These are phyloP conservation scores for Myiagra hebetior DNA, from an alignment of 2,113 vertebrate species.

Conservation along the genomic window DNA sequence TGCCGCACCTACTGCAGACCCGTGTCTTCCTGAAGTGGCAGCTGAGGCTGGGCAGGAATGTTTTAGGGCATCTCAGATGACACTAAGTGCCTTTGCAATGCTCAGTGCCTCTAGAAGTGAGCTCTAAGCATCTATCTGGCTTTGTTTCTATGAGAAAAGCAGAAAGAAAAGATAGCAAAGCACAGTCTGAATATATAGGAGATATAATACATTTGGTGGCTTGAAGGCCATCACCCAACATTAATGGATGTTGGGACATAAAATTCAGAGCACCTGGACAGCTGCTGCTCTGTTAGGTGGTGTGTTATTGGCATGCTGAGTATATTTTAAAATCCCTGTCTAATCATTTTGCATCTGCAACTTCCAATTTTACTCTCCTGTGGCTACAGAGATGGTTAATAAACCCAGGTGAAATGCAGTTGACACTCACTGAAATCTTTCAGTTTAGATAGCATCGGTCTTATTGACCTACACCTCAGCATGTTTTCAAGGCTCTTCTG, in stretches of 20 bases:
- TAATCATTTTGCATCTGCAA: not conserved
- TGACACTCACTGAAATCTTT: not conserved
- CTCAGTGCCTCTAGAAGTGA: not conserved
- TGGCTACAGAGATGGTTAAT: not conserved
- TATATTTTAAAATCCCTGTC: not conserved
- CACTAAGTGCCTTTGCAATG: not conserved
- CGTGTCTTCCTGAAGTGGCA: constrained; percentile 34
- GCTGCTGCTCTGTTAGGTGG: not conserved
- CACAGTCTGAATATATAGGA: not conserved
- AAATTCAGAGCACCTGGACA: not conserved
- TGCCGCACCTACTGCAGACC: not conserved
- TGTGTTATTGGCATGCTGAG: not conserved
- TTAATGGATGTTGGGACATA: not conserved
- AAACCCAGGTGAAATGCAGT: not conserved
- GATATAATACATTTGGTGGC: not conserved
- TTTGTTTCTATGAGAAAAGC: not conserved
- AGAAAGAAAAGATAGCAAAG: not conserved
- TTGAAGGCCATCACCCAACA: not conserved
- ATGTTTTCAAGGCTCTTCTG: not conserved
- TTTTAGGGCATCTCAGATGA: constrained; percentile 21
- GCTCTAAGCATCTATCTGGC: not conserved
- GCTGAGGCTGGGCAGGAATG: not conserved
- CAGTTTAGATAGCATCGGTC: not conserved
- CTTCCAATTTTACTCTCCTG: not conserved
- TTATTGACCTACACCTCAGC: not conserved